These are phyloP conservation scores for Passerina amoena DNA, from an alignment of 2,113 vertebrate genomes.

Conservation along the genomic window DNA sequence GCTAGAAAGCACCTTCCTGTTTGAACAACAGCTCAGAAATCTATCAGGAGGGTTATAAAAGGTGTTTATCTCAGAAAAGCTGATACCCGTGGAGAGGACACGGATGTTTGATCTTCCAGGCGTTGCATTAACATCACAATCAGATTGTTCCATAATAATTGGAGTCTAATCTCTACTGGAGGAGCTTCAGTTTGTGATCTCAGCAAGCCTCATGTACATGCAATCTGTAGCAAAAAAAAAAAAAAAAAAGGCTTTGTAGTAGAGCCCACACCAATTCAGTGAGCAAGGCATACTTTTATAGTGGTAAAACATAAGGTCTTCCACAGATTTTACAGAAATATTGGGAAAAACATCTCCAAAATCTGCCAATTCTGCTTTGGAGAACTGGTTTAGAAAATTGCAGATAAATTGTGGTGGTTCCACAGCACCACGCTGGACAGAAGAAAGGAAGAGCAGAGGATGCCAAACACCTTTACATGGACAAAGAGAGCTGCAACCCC, in stretches of 20 bases:
- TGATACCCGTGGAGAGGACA: neutral
- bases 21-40: neutral
- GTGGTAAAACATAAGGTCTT: neutral
- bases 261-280: neutral
- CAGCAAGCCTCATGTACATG: neutral
- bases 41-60: neutral
- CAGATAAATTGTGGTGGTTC: neutral
- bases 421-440: rapidly evolving
- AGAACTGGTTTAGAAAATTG: neutral
- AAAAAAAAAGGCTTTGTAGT: neutral
- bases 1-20: slow-evolving; percentile 2
- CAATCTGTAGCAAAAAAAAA: neutral
- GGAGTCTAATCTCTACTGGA: neutral
- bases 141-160: neutral
- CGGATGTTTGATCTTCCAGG: neutral
- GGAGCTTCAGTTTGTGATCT: neutral
- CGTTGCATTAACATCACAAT: neutral
- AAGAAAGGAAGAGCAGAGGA: neutral
- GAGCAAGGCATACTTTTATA: neutral
- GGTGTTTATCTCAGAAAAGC: neutral
- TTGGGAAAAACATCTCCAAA: neutral
- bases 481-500: neutral
- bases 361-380: neutral
- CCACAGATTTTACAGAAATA: neutral
- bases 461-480: neutral